Evolutionary conservation across 2,113 vertebrate species (phyloP).

Genomic region (Leucopternis melanops): DNA sequence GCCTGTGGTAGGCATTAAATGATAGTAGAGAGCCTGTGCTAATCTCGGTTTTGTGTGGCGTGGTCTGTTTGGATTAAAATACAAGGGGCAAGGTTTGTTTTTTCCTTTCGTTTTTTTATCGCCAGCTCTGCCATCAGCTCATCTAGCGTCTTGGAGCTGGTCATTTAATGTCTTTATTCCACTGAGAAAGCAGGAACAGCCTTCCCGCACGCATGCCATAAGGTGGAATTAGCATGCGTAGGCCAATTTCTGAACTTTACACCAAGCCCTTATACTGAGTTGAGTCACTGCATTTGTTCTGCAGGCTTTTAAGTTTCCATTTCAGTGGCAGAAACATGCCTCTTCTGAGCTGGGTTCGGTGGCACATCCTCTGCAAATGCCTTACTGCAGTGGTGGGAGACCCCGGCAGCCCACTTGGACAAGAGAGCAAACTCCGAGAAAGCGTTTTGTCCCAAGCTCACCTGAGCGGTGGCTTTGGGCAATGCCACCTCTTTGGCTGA

Average conservation of each 20-base stretch:
- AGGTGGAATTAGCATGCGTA: background rate
- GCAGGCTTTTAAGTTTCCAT: background rate
- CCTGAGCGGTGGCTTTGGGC: background rate
- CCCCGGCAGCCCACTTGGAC: rapidly evolving
- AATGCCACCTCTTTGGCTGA: background rate
- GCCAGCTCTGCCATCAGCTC: background rate
- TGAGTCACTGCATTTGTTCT: conserved; percentile 17
- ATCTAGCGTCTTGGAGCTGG: rapidly evolving
- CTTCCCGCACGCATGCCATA: rapidly evolving
- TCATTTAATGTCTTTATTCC: background rate
- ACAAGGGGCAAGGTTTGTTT: background rate
- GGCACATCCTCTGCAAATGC: background rate
- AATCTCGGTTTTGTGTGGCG: background rate
- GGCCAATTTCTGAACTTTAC: background rate
- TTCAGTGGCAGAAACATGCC: background rate
- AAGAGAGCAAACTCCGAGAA: background rate
- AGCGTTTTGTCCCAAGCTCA: rapidly evolving
- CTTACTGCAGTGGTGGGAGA: background rate
- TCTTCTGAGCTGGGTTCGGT: background rate
- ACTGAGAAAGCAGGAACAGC: background rate
- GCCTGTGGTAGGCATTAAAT: background rate
- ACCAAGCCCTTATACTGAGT: background rate
- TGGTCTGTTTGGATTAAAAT: conserved; percentile 15
- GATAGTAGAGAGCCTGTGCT: background rate
- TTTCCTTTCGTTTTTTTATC: background rate